A percentile compares a stretch with the other conserved stretches of the same genome.
phyloP scores from a whole-genome alignment of 1,140 invertebrate species.

The Ctenoplectra terminalis region DNA sequence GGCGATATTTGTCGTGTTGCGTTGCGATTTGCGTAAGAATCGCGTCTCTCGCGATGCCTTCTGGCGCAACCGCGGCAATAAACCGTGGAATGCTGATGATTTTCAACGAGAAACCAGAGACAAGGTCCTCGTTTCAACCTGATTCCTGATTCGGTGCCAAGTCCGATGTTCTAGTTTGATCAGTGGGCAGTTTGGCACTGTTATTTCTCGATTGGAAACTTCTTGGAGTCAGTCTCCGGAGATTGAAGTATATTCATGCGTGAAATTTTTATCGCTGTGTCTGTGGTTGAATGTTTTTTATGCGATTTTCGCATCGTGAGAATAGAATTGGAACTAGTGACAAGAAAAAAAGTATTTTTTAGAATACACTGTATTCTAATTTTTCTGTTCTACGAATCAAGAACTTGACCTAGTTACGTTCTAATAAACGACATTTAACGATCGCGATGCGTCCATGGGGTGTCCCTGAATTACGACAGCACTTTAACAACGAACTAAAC shows the following conservation, averaged over 20 bases:
- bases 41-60: not conserved
- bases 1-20: conserved; percentile 22
- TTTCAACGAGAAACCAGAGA: conserved; percentile 11
- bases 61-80: conserved; percentile 31
- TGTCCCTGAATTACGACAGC: not conserved
- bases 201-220: not conserved
- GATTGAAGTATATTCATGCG: not conserved
- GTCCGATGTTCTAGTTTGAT: not conserved
- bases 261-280: not conserved
- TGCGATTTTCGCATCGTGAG: too few relatives aligned
- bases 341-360: too few relatives aligned
- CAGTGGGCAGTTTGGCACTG: not conserved
- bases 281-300: too few relatives aligned
- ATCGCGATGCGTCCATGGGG: not conserved
- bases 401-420: not conserved
- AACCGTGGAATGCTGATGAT: conserved; percentile 48
- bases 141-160: conserved; percentile 1
- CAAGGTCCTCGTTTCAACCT: conserved; percentile 20
- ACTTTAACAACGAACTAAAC: not conserved
- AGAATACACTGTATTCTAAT: too few relatives aligned
- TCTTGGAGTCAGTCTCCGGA: not conserved
- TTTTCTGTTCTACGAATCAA: not conserved
- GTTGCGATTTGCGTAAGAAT: conserved; percentile 45
- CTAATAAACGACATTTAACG: not conserved
- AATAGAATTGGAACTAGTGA: too few relatives aligned